Base-by-base conservation (phyloP, 2,888 invertebrate genomes). In the Phortica okadai region DNA sequence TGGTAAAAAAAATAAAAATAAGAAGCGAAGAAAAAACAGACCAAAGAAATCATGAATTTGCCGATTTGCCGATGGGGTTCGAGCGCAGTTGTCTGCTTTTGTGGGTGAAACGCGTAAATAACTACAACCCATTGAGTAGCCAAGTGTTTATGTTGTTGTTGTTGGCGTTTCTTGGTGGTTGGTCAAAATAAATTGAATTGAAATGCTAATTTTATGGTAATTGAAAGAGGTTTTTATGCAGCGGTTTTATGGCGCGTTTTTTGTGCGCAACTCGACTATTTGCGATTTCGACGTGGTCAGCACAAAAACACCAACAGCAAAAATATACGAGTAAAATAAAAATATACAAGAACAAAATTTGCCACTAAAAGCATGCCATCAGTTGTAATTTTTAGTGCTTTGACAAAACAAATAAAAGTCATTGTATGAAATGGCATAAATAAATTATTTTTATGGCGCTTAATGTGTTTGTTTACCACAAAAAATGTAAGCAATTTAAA, bases 131-230 rank as follows among this genome's bases (percentile, higher is more conserved):
- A 85, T 85, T 87, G 70, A 72, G 54, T 75, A n/a, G 59, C 72
- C 75, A 70, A 59, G 70, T 56, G 50, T 11, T 6, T 14, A 64
- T 16, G 21, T 59, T 74, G 70, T 72, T 69, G 21, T 14, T 62
- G 59, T 16, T 14, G 50, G 42, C 62, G 74, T 25, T 16, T n/a
- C 50, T 74, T 4, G 42, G 74, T 50, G 67, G 41, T 42, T 54
- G 56, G 59, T 14, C 64, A 86, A 86, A 86, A 88, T 87, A 88
- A 89, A 89, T 89, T 89, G 89, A 89, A 89, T 89, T 85, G 87
- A 87, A 89, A 89, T 89, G 89, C 89, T 89, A 89, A 89, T 89
- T 88, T 90, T 87, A 90, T 89, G 89, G 89, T 90, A 89, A 89
- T 90, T 85, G 89, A 89, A 89, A 87, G 86, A 84, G 88, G 83